Percentiles rank a stretch among this genome's conserved stretches.
phyloP scores from a whole-genome alignment of 2,797 vertebrate species.

The Triplophysa bombifrons region DNA sequence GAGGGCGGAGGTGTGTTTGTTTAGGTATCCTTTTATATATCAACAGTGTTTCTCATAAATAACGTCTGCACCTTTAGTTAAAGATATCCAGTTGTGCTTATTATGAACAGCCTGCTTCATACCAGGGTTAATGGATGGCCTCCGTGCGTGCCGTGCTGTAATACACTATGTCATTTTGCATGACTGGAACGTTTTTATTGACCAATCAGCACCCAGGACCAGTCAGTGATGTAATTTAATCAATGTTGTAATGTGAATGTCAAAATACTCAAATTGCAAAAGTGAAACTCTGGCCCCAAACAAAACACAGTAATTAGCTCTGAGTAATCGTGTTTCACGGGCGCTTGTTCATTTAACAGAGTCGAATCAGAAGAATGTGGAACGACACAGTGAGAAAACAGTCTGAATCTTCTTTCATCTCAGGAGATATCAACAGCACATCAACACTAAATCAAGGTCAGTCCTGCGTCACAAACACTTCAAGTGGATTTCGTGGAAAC shows the following conservation, averaged over 20 bases:
- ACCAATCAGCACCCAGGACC: neutral
- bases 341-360: conserved; percentile 87
- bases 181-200: neutral
- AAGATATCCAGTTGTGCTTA: too few relatives aligned
- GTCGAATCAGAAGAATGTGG: conserved; percentile 99
- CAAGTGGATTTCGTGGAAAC: neutral
- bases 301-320: neutral
- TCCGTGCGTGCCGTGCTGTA: neutral
- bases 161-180: neutral
- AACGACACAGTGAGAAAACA: conserved; percentile 99
- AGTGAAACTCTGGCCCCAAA: neutral
- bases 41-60: too few relatives aligned
- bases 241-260: neutral
- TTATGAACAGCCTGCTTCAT: too few relatives aligned
- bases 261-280: neutral
- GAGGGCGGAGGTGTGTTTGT: too few relatives aligned
- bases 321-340: conserved; percentile 57
- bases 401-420: conserved; percentile 99
- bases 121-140: too few relatives aligned
- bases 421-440: conserved; percentile 99
- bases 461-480: conserved; percentile 69
- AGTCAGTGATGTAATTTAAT: neutral
- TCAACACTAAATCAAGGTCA: conserved; percentile 99
- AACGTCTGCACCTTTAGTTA: too few relatives aligned
- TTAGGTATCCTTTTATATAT: too few relatives aligned